A percentile compares a stretch with the other conserved stretches of the same genome.
Conservation (phyloP, 2,888 invertebrate species). For the Pandemis corylana region DNA sequence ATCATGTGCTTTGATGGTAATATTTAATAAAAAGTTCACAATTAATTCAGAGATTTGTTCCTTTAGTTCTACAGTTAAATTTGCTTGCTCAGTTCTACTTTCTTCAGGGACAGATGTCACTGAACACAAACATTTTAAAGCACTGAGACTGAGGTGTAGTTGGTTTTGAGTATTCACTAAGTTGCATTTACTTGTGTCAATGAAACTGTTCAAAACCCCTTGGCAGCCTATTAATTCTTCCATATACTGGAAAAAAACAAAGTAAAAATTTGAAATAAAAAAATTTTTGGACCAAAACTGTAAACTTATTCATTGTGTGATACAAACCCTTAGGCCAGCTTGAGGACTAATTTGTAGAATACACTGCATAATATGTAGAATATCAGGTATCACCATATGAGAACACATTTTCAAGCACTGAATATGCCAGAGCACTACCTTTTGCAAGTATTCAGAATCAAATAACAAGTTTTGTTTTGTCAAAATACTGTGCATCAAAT, state of each 20-base stretch:
- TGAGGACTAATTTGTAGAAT: slow-evolving; percentile 64
- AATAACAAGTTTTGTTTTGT: slow-evolving; percentile 82
- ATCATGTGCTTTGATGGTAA: slow-evolving; percentile 65
- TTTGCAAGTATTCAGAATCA: slow-evolving; percentile 59
- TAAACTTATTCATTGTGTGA: background rate
- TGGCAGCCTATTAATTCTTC: slow-evolving; percentile 68
- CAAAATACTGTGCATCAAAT: slow-evolving; percentile 82
- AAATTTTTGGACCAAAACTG: too few relatives aligned
- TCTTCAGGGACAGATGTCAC: slow-evolving; percentile 62
- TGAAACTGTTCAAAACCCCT: slow-evolving; percentile 63
- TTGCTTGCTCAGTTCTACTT: slow-evolving; percentile 48
- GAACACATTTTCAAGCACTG: slow-evolving; percentile 73
- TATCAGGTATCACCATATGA: slow-evolving; percentile 72
- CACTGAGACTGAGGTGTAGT: slow-evolving; percentile 65
- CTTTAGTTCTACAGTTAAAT: slow-evolving; percentile 58
- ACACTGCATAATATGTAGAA: slow-evolving; percentile 74
- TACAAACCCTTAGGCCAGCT: slow-evolving; percentile 62
- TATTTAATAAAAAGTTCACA: slow-evolving; percentile 69
- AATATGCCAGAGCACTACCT: slow-evolving; percentile 75
- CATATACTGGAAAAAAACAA: slow-evolving; percentile 62
- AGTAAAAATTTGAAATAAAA: too few relatives aligned
- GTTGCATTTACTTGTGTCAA: slow-evolving; percentile 57
- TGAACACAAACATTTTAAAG: slow-evolving; percentile 68
- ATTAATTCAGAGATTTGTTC: slow-evolving; percentile 69
- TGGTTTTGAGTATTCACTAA: slow-evolving; percentile 55